These are phyloP conservation scores for Ochlodes sylvanus DNA, from an alignment of 2,888 invertebrate species.

Conservation along the genomic window DNA sequence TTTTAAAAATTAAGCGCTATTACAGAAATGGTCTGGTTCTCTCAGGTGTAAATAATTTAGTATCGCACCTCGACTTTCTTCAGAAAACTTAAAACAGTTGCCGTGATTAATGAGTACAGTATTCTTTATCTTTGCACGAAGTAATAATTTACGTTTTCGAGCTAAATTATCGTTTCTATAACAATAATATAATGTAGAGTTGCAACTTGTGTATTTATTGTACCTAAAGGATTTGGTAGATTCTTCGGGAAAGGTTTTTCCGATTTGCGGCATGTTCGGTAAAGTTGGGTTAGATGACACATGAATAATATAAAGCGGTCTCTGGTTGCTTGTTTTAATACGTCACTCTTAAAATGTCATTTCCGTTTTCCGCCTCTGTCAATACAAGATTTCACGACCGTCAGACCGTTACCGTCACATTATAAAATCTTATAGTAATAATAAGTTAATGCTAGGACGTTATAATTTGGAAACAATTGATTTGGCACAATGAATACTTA, in stretches of 20 bases:
- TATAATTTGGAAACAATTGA: no score
- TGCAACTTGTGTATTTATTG: slow-evolving; percentile 1
- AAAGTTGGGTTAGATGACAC: slow-evolving; percentile 42
- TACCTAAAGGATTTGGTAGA: not conserved
- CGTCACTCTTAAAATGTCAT: slow-evolving; percentile 57
- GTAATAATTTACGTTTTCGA: not conserved
- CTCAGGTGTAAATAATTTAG: slow-evolving; percentile 19
- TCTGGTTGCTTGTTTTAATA: slow-evolving; percentile 47
- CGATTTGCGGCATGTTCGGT: slow-evolving; percentile 15
- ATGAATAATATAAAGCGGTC: slow-evolving; percentile 68
- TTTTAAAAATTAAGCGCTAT: slow-evolving; percentile 22
- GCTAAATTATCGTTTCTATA: not conserved
- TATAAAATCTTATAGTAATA: not conserved
- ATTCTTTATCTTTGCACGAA: slow-evolving; percentile 17
- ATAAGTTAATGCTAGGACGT: no score
- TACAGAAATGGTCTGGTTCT: slow-evolving; percentile 13
- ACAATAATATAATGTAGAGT: not conserved
- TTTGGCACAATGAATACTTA: no score
- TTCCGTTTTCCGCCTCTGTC: slow-evolving; percentile 56
- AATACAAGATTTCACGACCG: slow-evolving; percentile 33
- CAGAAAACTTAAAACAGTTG: slow-evolving; percentile 16
- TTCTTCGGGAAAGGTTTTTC: slow-evolving; percentile 19
- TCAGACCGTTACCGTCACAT: not conserved
- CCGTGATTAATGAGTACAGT: slow-evolving; percentile 17
- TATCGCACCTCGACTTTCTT: slow-evolving; percentile 17